A percentile compares a stretch with the other conserved stretches of the same genome.
Evolutionary conservation across 2,888 invertebrate genomes (phyloP).

Genomic region (Eulithis testata): DNA sequence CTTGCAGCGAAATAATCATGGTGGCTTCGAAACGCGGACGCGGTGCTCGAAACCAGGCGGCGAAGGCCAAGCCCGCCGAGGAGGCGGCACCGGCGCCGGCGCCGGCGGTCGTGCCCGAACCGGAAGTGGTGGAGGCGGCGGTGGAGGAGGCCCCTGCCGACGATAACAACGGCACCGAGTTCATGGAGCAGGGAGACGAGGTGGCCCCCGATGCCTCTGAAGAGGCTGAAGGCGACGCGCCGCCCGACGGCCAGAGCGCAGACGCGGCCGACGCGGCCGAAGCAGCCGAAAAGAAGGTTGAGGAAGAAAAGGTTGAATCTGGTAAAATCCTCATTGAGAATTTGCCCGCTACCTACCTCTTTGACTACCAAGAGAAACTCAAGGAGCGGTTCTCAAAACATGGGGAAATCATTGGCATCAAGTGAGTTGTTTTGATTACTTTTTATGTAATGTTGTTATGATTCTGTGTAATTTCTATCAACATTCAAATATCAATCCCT

Average conservation of each 20-base stretch:
- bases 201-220: constrained; percentile 41
- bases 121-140: constrained; percentile 57
- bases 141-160: constrained; percentile 56
- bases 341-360: constrained; percentile 76
- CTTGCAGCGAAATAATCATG: constrained; percentile 54
- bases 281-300: constrained; percentile 58
- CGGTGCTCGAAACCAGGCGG: constrained; percentile 72
- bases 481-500: constrained; percentile 83
- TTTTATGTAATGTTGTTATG: constrained; percentile 41
- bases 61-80: constrained; percentile 65
- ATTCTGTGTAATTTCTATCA: constrained; percentile 51
- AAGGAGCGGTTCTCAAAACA: constrained; percentile 79
- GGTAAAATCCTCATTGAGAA: constrained; percentile 81
- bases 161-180: constrained; percentile 70
- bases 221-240: constrained; percentile 39
- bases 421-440: constrained; percentile 61
- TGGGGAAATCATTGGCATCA: constrained; percentile 72
- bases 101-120: constrained; percentile 53
- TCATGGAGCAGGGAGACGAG: constrained; percentile 52
- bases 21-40: constrained; percentile 79
- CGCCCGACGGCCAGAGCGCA: constrained; percentile 44
- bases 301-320: constrained; percentile 77
- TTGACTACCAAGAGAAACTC: constrained; percentile 80
- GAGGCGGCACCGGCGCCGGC: constrained; percentile 43
- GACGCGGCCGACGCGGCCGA: constrained; percentile 51